Conservation (phyloP, 2,888 invertebrate species). For the Dendrolimus pini region DNA sequence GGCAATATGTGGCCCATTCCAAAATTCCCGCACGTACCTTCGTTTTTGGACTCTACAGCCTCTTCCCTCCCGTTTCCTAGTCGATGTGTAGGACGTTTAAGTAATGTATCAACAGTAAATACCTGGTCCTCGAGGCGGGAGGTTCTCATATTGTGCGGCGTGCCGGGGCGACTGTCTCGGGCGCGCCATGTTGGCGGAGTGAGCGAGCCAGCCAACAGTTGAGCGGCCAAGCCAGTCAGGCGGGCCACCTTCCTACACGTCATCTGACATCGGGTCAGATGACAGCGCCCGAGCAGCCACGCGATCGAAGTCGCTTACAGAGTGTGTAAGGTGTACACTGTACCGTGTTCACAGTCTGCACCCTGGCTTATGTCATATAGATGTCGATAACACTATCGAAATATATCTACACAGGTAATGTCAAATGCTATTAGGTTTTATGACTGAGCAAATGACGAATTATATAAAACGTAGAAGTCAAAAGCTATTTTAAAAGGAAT, state of each 20-base stretch:
- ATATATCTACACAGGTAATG: not conserved
- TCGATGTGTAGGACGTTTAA: not conserved
- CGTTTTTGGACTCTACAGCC: not conserved
- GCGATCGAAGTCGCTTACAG: constrained; percentile 2
- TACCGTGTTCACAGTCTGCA: not conserved
- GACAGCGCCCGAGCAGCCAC: constrained; percentile 19
- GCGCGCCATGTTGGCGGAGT: constrained; percentile 69
- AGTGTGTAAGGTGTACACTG: no score
- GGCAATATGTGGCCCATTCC: not conserved
- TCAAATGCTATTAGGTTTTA: not conserved
- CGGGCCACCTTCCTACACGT: constrained; percentile 33
- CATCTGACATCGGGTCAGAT: constrained; percentile 27
- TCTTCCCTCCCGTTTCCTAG: not conserved
- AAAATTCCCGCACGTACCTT: not conserved
- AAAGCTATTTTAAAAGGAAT: no score
- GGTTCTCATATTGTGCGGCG: constrained; percentile 55
- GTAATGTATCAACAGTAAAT: constrained; percentile 14
- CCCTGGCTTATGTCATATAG: not conserved
- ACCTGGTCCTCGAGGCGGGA: constrained; percentile 73
- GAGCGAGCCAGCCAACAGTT: constrained; percentile 38
- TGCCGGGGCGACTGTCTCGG: constrained; percentile 70
- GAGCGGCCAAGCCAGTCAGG: constrained; percentile 27
- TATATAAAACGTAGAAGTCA: no score
- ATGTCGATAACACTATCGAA: not conserved
- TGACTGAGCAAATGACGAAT: not conserved